phyloP scores from a whole-genome alignment of 2,888 invertebrate species.

The Agonum fuliginosum region DNA sequence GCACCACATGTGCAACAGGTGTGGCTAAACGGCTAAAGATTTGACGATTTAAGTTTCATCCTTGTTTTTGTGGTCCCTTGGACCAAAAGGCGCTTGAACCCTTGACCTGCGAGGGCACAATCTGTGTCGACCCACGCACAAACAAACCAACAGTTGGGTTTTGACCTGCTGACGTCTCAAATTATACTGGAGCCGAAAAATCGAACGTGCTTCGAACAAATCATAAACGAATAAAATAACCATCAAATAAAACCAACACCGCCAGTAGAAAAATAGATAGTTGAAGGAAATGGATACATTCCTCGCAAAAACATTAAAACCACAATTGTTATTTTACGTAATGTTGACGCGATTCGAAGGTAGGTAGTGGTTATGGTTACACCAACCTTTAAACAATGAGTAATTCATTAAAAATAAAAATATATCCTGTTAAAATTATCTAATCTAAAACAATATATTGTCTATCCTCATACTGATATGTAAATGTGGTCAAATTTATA shows the following conservation, averaged over 20 bases:
- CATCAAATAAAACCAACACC: not conserved
- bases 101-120: constrained; percentile 8
- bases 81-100: not conserved
- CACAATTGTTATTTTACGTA: not conserved
- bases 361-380: not conserved
- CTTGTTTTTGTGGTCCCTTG: not conserved
- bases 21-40: not conserved
- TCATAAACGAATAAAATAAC: not conserved
- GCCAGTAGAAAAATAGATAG: not conserved
- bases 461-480: not conserved
- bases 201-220: not conserved
- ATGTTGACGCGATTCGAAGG: not conserved
- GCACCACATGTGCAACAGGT: not conserved
- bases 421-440: not conserved
- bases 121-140: not conserved
- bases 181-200: not conserved
- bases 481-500: too few relatives aligned
- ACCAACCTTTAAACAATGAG: not conserved
- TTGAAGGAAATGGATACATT: not conserved
- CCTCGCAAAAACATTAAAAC: too few relatives aligned
- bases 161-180: not conserved
- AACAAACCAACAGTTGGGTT: not conserved
- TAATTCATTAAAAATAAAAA: not conserved
- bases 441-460: not conserved
- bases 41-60: not conserved